Percentiles rank a stretch among this genome's conserved stretches.
phyloP scores from a whole-genome alignment of 2,113 vertebrate species.

The Phaethornis superciliosus region DNA sequence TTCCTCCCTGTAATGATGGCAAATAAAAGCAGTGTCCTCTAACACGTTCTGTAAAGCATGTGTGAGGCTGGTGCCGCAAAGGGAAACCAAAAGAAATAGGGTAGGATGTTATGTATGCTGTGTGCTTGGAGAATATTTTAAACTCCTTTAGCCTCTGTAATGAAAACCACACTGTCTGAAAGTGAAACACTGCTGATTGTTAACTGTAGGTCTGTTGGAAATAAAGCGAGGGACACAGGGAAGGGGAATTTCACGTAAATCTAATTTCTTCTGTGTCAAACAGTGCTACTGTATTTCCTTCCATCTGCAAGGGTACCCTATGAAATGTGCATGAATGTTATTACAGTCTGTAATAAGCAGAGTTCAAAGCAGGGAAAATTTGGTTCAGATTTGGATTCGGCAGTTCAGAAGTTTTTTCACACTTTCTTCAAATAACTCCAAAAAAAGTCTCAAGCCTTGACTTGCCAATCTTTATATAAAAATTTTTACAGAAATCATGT shows the following conservation, averaged over 20 bases:
- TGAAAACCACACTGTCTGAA: constrained; percentile 66
- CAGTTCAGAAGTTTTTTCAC: constrained; percentile 58
- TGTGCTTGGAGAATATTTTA: constrained; percentile 12
- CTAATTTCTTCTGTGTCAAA: constrained; percentile 73
- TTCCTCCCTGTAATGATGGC: constrained; percentile 54
- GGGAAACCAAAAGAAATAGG: constrained; percentile 53
- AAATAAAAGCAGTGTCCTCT: constrained; percentile 54
- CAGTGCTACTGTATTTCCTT: constrained; percentile 64
- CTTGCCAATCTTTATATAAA: constrained; percentile 12
- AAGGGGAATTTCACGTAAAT: constrained; percentile 70
- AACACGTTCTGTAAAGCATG: constrained; percentile 21
- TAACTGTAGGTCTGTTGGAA: constrained; percentile 64
- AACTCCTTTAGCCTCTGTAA: constrained; percentile 58
- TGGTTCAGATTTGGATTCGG: constrained; percentile 56
- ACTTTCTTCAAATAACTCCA: constrained; percentile 35
- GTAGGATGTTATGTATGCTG: constrained; percentile 37
- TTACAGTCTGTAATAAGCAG: constrained; percentile 53
- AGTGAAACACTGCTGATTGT: constrained; percentile 58
- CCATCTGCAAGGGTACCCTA: constrained; percentile 48
- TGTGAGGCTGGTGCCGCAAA: constrained; percentile 22
- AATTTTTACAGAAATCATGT: not conserved
- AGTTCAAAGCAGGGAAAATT: constrained; percentile 58
- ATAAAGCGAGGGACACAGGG: constrained; percentile 56
- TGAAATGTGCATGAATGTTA: constrained; percentile 67
- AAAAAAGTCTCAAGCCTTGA: constrained; percentile 10